Base-by-base conservation (phyloP, 2,888 invertebrate species). In the Hoplodrina blanda region DNA sequence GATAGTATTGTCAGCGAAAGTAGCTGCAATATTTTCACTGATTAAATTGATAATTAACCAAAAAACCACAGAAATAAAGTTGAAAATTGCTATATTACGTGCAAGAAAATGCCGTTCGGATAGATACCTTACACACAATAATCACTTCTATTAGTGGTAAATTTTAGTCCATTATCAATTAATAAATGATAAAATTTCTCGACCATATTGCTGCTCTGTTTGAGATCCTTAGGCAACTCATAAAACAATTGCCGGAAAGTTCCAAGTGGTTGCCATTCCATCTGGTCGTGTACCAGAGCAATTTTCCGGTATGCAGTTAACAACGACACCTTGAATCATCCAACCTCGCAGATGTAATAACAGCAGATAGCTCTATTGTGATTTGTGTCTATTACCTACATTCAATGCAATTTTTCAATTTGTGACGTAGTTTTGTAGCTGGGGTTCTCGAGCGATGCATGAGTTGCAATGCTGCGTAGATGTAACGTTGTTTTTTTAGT, bases 401-500 rank as follows among this genome's bases (percentile, higher is more conserved):
- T 56, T 70, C 63, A 69, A 62, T 77, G 80, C 73, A 72, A 80
- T 84, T 74, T 80, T 73, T 54, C 73, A 73, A 81, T 78, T 76
- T 61, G 68, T 81, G 62, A 73, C 65, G 73, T 59, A 15, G 52
- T 52, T 57, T 53, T n/a, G 55, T 33, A 53, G 55, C 60, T 76
- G 66, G 67, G 62, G 59, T 63, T 57, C 55, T 46, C 55, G 53
- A 65, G 25, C 57, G 52, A 69, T 69, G 50, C 53, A 46, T 46
- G 30, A 67, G 59, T 62, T 53, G 37, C 57, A 52, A 25, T 55
- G 59, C 59, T 49, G 52, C 25, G 20, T 13, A 25, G 8, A 63
- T 53, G 52, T 72, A 55, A 77, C 30, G 20, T 2, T 61, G 25
- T 1, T 69, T 50, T 19, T 49, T n/a, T 11, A 19, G 17, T 19